Conservation (phyloP, 2,888 invertebrate species). For the Calameuta filiformis region DNA sequence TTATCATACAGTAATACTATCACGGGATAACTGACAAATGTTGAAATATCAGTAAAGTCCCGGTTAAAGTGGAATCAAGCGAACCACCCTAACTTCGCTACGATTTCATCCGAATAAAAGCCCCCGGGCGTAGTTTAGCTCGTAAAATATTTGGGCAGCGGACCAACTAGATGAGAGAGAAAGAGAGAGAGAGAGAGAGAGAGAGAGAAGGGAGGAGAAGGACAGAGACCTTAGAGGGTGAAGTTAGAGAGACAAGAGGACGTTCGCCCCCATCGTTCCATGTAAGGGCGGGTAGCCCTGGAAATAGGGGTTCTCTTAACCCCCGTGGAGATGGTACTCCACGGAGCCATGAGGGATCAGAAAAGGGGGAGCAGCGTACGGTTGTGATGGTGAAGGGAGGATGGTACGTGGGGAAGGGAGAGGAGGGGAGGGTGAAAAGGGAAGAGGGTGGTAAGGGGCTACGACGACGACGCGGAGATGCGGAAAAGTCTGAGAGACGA, state of each 20-base stretch:
- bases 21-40: not conserved
- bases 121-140: conserved; percentile 28
- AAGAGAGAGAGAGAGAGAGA: not conserved
- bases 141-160: conserved; percentile 49
- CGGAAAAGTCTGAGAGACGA: not conserved
- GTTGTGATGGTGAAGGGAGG: not conserved
- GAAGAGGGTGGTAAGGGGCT: not conserved
- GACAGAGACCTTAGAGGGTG: not conserved
- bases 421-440: too few relatives aligned
- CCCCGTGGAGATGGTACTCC: conserved; percentile 27
- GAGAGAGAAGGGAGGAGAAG: not conserved
- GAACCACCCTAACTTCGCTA: not conserved
- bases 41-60: not conserved
- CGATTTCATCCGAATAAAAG: not conserved
- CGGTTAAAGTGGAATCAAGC: not conserved
- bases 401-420: too few relatives aligned
- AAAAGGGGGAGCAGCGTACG: not conserved
- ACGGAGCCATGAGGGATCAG: not conserved
- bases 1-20: not conserved
- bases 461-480: not conserved
- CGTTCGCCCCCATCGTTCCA: conserved; percentile 36
- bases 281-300: conserved; percentile 21
- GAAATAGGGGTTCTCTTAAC: conserved; percentile 29
- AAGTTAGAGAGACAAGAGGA: conserved; percentile 20
- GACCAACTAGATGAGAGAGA: not conserved